These are phyloP conservation scores for Pachydiplax longipennis DNA, from an alignment of 2,888 invertebrate species.

Conservation along the genomic window DNA sequence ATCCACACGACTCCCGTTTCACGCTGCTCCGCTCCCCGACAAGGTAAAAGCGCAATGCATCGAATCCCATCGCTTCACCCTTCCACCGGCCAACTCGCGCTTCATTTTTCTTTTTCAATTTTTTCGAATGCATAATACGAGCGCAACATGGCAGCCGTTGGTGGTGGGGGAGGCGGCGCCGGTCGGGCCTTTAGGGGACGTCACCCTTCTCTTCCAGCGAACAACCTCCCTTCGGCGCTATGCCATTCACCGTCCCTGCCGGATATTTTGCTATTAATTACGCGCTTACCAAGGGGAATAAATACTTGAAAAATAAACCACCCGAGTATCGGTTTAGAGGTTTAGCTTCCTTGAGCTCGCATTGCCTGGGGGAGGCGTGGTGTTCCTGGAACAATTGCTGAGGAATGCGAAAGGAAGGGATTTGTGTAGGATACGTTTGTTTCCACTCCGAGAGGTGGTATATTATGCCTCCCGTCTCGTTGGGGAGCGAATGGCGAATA, in stretches of 20 bases:
- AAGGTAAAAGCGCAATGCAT: neutral
- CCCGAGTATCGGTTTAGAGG: neutral
- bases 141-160: neutral
- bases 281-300: neutral
- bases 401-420: neutral
- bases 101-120: neutral
- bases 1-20: neutral
- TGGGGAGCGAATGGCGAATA: neutral
- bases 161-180: conserved; percentile 3
- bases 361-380: neutral
- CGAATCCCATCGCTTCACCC: neutral
- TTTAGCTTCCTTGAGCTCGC: neutral
- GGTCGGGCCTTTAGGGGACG: neutral
- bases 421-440: neutral
- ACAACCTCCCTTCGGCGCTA: neutral
- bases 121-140: conserved; percentile 6
- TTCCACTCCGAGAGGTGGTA: neutral
- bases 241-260: conserved; percentile 4
- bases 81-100: neutral
- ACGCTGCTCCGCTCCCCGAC: neutral
- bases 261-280: conserved; percentile 31
- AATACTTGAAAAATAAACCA: neutral
- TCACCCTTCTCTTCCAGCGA: neutral
- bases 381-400: neutral
- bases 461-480: neutral